Evolutionary conservation across 2,797 vertebrate genomes (phyloP).

Genomic region (Poliocrania exsul): DNA sequence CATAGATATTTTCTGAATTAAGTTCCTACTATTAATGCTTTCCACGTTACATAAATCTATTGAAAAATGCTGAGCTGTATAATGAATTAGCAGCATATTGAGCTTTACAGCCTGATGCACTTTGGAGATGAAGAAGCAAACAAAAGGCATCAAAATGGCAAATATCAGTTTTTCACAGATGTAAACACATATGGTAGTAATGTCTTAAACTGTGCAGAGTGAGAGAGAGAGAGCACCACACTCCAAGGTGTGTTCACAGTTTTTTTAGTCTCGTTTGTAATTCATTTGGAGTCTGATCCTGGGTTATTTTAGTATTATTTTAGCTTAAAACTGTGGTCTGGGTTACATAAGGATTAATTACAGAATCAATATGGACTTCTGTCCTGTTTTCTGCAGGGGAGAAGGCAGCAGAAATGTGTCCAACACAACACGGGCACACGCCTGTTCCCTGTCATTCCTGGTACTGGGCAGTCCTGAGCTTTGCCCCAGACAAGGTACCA

Average conservation of each 20-base stretch:
- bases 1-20: background rate
- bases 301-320: background rate
- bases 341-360: background rate
- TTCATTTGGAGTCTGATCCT: background rate
- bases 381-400: background rate
- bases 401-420: background rate
- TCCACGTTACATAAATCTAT: background rate
- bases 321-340: background rate
- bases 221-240: background rate
- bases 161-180: background rate
- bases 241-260: background rate
- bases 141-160: background rate
- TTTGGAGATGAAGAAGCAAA: background rate
- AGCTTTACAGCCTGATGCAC: background rate
- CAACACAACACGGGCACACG: background rate
- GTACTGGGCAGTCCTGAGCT: background rate
- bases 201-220: background rate
- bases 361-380: background rate
- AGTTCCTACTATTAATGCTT: background rate
- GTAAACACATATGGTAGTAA: background rate
- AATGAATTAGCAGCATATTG: background rate
- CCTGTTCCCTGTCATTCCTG: background rate
- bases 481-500: background rate
- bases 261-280: background rate
- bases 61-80: background rate